Evolutionary conservation across 2,797 vertebrate genomes (phyloP).

Genomic region (Spheniscus humboldti): DNA sequence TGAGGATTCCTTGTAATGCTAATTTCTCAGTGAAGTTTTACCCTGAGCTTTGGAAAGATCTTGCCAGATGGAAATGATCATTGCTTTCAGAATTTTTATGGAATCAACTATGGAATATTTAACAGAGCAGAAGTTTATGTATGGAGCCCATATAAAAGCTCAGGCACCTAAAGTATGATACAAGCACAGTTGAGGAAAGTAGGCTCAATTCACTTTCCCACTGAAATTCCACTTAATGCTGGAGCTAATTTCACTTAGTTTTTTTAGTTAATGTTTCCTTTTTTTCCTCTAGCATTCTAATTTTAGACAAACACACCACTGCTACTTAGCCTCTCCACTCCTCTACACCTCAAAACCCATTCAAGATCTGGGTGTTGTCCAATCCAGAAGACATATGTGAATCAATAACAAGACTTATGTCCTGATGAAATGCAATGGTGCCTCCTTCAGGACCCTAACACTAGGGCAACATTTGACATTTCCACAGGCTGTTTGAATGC

Average conservation of each 20-base stretch:
- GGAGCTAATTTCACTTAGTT: not conserved
- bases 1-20: not conserved
- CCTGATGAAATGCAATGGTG: not conserved
- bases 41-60: not conserved
- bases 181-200: not conserved
- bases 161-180: not conserved
- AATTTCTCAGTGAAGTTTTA: not conserved
- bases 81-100: not conserved
- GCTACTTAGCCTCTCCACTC: not conserved
- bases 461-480: not conserved
- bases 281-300: not conserved
- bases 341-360: not conserved
- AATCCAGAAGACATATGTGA: not conserved
- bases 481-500: not conserved
- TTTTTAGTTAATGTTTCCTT: not conserved
- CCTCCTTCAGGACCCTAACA: not conserved
- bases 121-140: not conserved
- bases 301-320: not conserved
- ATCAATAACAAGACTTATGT: not conserved
- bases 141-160: not conserved
- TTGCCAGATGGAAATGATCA: not conserved
- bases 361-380: not conserved
- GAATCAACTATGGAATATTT: not conserved
- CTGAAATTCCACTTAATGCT: not conserved
- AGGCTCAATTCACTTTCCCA: not conserved